Evolutionary conservation across 2,797 vertebrate species (phyloP).

Genomic region (Sebastolobus alascanus): DNA sequence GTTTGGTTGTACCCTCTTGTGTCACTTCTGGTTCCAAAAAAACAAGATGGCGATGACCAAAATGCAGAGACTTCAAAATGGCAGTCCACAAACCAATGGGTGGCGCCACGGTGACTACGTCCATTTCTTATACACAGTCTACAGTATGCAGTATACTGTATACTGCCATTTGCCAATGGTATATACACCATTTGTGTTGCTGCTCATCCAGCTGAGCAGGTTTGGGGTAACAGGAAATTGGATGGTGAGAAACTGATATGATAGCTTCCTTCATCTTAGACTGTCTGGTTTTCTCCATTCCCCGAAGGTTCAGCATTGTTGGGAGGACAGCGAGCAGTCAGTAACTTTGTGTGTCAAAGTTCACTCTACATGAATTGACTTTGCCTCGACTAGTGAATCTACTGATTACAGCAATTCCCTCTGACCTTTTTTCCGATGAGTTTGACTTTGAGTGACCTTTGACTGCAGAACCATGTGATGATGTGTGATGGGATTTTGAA

Average conservation of each 20-base stretch:
- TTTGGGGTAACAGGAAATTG: neutral
- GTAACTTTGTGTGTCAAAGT: neutral
- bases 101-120: no score
- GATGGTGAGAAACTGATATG: neutral
- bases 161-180: neutral
- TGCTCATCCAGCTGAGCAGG: neutral
- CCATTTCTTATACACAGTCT: neutral
- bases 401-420: neutral
- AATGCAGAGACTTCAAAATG: no score
- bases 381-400: neutral
- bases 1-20: neutral
- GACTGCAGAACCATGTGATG: neutral
- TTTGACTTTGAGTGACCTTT: neutral
- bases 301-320: neutral
- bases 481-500: no score
- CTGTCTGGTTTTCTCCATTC: neutral
- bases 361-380: neutral
- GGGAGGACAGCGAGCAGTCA: neutral
- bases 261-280: neutral
- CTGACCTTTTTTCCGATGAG: neutral
- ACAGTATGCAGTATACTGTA: neutral
- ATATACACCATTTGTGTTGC: neutral
- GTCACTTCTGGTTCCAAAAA: neutral
- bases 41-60: neutral
- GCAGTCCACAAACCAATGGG: no score